A percentile compares a stretch with the other conserved stretches of the same genome.
Evolutionary conservation across 2,888 invertebrate genomes (phyloP).

Genomic region (Apoda limacodes): DNA sequence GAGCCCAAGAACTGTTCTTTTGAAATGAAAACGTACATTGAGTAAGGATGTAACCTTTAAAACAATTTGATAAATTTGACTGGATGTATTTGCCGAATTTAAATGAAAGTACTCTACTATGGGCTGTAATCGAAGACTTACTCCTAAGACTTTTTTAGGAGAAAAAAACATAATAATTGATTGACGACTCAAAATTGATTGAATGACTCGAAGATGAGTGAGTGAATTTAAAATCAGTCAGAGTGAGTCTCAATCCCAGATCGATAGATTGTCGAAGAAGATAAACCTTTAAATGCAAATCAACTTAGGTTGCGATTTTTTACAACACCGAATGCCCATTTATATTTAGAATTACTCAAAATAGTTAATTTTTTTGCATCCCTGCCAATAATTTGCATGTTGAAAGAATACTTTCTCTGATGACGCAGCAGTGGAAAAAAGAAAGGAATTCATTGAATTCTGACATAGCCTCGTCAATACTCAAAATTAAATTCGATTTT

Average conservation of each 20-base stretch:
- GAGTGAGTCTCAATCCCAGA: no score
- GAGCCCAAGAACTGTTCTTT: no score
- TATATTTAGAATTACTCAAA: slow-evolving; percentile 17
- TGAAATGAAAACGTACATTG: no score
- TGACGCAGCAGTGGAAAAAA: slow-evolving; percentile 18
- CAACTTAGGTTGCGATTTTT: slow-evolving; percentile 17
- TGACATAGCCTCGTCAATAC: slow-evolving; percentile 17
- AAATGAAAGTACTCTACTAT: no score
- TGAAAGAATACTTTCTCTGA: slow-evolving; percentile 18
- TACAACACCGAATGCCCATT: slow-evolving; percentile 12
- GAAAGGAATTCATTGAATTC: slow-evolving; percentile 13
- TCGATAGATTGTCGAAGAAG: slow-evolving; percentile 15
- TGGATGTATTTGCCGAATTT: no score
- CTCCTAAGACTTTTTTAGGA: slow-evolving; percentile 14
- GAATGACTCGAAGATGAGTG: no score
- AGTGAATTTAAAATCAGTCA: slow-evolving; percentile 18
- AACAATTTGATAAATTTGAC: no score
- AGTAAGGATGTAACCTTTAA: no score
- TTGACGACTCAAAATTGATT: slow-evolving; percentile 15
- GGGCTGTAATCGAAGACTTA: slow-evolving; percentile 16
- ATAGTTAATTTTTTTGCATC: slow-evolving; percentile 20
- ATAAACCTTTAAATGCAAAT: slow-evolving; percentile 18
- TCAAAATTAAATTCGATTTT: slow-evolving; percentile 17
- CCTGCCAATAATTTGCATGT: slow-evolving; percentile 18
- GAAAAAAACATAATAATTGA: slow-evolving; percentile 10